These are phyloP conservation scores for Scolopax rusticola DNA, from an alignment of 2,797 vertebrate species.

Conservation along the genomic window DNA sequence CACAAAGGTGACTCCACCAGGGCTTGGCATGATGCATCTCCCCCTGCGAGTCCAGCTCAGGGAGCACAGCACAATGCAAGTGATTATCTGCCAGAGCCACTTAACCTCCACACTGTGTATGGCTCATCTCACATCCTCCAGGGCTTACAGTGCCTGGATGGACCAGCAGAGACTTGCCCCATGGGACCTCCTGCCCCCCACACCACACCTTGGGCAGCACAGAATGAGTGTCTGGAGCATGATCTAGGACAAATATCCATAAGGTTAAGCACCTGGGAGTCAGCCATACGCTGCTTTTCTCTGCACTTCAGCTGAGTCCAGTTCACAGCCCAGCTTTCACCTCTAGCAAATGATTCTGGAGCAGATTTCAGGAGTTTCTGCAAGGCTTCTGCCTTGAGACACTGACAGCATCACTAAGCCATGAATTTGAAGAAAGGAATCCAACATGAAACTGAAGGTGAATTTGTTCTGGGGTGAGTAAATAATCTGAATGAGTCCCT, in stretches of 20 bases:
- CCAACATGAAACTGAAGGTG: not conserved
- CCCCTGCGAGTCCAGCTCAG: not conserved
- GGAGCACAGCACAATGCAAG: not conserved
- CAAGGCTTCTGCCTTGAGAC: not conserved
- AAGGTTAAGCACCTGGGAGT: not conserved
- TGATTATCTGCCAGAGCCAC: not conserved
- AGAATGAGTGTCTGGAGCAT: not conserved
- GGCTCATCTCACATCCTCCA: not conserved
- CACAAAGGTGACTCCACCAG: not conserved
- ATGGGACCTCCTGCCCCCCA: not conserved
- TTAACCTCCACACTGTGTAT: not conserved
- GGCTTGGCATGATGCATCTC: not conserved
- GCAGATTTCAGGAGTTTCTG: not conserved
- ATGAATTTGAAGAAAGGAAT: not conserved
- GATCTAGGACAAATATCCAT: rapidly evolving
- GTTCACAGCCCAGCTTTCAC: not conserved
- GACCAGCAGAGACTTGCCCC: not conserved
- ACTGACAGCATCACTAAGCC: not conserved
- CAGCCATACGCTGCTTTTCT: not conserved
- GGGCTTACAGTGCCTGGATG: not conserved
- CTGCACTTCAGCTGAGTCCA: not conserved
- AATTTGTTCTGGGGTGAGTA: not conserved
- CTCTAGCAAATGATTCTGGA: not conserved
- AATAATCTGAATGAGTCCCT: not conserved
- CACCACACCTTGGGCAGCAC: not conserved